phyloP scores from a whole-genome alignment of 2,113 vertebrate genomes.

The Tragelaphus imberbis region DNA sequence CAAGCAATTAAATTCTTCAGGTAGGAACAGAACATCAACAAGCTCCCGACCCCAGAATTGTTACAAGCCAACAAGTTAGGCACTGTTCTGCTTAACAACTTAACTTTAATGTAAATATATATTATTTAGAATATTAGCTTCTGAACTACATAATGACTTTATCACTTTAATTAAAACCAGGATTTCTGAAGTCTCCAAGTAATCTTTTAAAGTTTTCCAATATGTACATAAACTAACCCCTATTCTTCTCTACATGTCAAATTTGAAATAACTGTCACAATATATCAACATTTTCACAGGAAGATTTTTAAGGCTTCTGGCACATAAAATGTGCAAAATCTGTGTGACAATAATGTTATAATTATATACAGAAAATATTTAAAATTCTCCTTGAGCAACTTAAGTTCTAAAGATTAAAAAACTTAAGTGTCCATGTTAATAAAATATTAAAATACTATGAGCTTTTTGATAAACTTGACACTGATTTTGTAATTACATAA shows the following conservation, averaged over 20 bases:
- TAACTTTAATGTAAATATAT: slow-evolving; percentile 50
- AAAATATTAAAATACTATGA: slow-evolving; percentile 62
- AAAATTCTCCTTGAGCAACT: slow-evolving; percentile 49
- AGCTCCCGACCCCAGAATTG: background rate
- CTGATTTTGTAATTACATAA: slow-evolving; percentile 54
- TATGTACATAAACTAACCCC: slow-evolving; percentile 43
- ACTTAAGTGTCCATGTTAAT: slow-evolving; percentile 52
- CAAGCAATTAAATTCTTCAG: slow-evolving; percentile 44
- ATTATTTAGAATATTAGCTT: slow-evolving; percentile 62
- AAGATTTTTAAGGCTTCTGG: slow-evolving; percentile 62
- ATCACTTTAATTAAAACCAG: slow-evolving; percentile 51
- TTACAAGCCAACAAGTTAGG: background rate
- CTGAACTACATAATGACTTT: slow-evolving; percentile 28
- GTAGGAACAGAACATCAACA: slow-evolving; percentile 56
- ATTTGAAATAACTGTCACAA: slow-evolving; percentile 53
- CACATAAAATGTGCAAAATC: slow-evolving; percentile 59
- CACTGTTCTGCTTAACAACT: slow-evolving; percentile 49
- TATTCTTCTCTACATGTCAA: background rate
- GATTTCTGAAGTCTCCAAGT: slow-evolving; percentile 32
- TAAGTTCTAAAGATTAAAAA: slow-evolving; percentile 63
- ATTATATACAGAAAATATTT: slow-evolving; percentile 69
- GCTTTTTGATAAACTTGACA: slow-evolving; percentile 56
- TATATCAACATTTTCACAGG: slow-evolving; percentile 46
- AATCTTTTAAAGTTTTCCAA: slow-evolving; percentile 53
- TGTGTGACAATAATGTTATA: slow-evolving; percentile 55